phyloP scores from a whole-genome alignment of 2,888 invertebrate genomes.

The Cerceris rybyensis region DNA sequence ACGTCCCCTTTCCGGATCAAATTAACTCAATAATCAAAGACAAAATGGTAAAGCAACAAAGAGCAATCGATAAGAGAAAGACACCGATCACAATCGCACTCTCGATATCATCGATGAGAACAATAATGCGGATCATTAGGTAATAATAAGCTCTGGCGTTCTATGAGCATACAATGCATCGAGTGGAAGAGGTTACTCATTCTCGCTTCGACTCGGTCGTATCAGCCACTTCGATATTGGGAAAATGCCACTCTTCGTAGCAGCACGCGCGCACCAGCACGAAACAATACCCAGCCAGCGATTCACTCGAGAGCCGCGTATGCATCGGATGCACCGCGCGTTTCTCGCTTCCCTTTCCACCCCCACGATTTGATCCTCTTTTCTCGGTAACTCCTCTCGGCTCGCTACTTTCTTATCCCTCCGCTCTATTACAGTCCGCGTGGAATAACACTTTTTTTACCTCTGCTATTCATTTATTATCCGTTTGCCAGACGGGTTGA shows the following conservation, averaged over 20 bases:
- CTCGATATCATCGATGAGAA: not conserved
- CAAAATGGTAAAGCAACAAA: no score
- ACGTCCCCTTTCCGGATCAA: no score
- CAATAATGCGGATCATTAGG: constrained; percentile 26
- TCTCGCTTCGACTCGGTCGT: constrained; percentile 34
- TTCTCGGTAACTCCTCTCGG: constrained; percentile 1
- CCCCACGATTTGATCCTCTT: not conserved
- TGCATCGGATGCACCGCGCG: constrained; percentile 51
- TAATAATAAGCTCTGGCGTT: constrained; percentile 10
- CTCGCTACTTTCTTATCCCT: constrained; percentile 3
- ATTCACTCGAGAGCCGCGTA: constrained; percentile 51
- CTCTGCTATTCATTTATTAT: not conserved
- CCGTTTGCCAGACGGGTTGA: no score
- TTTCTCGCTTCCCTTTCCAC: constrained; percentile 31
- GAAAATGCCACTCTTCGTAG: constrained; percentile 52
- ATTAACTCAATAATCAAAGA: no score
- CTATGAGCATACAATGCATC: constrained; percentile 26
- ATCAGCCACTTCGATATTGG: constrained; percentile 50
- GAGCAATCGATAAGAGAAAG: not conserved
- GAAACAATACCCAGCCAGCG: constrained; percentile 43
- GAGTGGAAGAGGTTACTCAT: constrained; percentile 47
- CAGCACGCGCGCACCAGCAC: constrained; percentile 27
- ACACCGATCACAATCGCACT: not conserved
- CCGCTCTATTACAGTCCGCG: not conserved
- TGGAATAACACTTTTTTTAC: not conserved